Percentiles rank a stretch among this genome's conserved stretches.
Conservation (phyloP, 2,888 invertebrate species). For the Anagyrus pseudococci region DNA sequence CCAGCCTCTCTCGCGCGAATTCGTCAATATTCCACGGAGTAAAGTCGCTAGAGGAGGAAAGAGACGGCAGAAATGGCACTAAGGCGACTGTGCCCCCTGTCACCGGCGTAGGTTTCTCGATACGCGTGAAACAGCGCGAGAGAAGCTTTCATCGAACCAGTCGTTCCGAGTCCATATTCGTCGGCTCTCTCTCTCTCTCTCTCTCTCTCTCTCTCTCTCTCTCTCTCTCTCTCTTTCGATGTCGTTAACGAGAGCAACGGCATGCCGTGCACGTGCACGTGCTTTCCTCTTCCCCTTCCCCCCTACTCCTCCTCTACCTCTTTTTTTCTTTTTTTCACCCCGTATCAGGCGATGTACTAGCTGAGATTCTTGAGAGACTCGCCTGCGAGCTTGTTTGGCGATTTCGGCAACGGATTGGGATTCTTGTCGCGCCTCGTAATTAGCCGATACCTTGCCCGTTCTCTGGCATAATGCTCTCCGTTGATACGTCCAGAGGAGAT, state of each 20-base stretch:
- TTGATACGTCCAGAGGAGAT: too few species aligned
- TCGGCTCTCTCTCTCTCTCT: too few species aligned
- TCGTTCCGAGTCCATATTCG: too few species aligned
- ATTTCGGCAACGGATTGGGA: background rate
- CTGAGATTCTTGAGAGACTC: background rate
- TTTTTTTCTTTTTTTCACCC: background rate
- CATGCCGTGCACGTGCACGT: slow-evolving; percentile 10
- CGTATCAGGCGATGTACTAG: background rate
- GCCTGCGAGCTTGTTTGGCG: background rate
- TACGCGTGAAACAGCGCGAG: background rate
- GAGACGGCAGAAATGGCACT: background rate
- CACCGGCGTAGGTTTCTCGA: background rate
- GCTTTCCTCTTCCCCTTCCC: background rate
- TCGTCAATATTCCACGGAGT: too few species aligned
- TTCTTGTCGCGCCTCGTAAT: background rate
- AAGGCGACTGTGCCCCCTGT: too few species aligned
- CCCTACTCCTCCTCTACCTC: background rate
- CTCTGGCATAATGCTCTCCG: too few species aligned
- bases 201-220: too few species aligned
- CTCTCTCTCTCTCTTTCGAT: background rate
- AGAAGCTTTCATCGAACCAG: background rate
- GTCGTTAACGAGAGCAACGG: slow-evolving; percentile 19
- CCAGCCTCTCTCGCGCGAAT: too few species aligned
- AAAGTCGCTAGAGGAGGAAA: too few species aligned
- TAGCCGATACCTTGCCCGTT: too few species aligned